Conservation (phyloP, 2,888 invertebrate genomes). For the Lasius fuliginosus region DNA sequence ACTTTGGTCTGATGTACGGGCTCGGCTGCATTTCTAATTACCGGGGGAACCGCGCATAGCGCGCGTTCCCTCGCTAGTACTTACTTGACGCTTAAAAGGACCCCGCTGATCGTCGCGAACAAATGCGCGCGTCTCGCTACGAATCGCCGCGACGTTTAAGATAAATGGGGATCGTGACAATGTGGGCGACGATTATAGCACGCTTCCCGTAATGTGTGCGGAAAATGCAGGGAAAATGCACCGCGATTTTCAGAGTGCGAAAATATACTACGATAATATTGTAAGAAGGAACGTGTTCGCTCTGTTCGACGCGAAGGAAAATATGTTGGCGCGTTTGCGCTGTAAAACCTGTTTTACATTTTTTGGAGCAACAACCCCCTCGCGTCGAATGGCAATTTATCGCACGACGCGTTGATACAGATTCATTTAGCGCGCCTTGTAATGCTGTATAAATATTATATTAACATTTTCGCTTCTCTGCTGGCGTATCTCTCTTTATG, state of each 20-base stretch:
- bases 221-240: conserved; percentile 12
- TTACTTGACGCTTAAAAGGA: conserved; percentile 45
- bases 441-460: conserved; percentile 60
- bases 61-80: conserved; percentile 3
- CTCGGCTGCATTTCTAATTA: conserved; percentile 74
- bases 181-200: conserved; percentile 37
- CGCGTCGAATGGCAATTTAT: conserved; percentile 57
- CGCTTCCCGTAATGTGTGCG: not conserved
- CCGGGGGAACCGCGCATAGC: conserved; percentile 48
- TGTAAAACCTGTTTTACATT: conserved; percentile 41
- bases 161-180: conserved; percentile 40
- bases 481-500: conserved; percentile 16
- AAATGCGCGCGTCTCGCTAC: conserved; percentile 64
- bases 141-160: conserved; percentile 25
- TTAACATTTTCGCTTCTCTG: conserved; percentile 44
- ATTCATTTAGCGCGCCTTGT: conserved; percentile 48
- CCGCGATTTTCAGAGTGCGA: conserved; percentile 9
- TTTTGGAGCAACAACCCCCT: not conserved
- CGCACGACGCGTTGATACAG: conserved; percentile 30
- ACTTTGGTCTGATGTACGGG: conserved; percentile 77
- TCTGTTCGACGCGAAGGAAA: conserved; percentile 10
- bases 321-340: conserved; percentile 35
- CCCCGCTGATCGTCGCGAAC: conserved; percentile 71
- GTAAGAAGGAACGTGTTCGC: conserved; percentile 11
- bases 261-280: conserved; percentile 29